Percentiles rank a stretch among this genome's conserved stretches.
Conservation (phyloP, 2,888 invertebrate species). For the Noctua comes region DNA sequence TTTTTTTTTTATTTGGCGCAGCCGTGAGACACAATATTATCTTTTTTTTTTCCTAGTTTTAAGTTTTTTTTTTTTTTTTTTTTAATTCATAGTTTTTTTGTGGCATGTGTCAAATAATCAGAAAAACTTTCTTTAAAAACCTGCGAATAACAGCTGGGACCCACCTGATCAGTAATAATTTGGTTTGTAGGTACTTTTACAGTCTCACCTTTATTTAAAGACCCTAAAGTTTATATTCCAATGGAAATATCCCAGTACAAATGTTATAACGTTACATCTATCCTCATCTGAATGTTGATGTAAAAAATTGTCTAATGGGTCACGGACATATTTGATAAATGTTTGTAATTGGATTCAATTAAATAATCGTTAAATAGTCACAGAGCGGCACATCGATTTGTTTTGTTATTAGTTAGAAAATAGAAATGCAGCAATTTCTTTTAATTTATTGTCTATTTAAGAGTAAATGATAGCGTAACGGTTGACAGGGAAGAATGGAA, state of each 20-base stretch:
- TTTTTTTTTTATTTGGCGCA: too few relatives aligned
- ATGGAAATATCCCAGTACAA: conserved; percentile 17
- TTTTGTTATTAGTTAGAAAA: conserved; percentile 17
- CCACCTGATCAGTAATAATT: background rate
- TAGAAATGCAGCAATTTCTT: conserved; percentile 7
- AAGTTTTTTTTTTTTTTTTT: too few relatives aligned
- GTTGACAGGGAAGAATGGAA: background rate
- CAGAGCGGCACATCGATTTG: conserved; percentile 6
- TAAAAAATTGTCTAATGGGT: conserved; percentile 59
- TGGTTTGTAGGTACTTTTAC: background rate
- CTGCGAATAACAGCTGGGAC: background rate
- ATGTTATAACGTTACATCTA: background rate
- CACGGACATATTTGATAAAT: conserved; percentile 58
- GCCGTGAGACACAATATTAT: too few relatives aligned
- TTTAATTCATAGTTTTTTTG: too few relatives aligned
- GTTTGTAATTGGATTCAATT: conserved; percentile 57
- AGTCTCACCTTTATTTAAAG: background rate
- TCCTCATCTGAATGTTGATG: conserved; percentile 38
- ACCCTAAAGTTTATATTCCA: background rate
- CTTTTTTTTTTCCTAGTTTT: too few relatives aligned
- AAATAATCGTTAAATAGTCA: conserved; percentile 54
- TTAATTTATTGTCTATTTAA: conserved; percentile 2
- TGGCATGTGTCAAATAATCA: too few relatives aligned
- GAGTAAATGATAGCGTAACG: background rate
- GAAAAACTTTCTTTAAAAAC: background rate